These are phyloP conservation scores for Pollenia angustigena DNA, from an alignment of 2,888 invertebrate species.

Conservation along the genomic window DNA sequence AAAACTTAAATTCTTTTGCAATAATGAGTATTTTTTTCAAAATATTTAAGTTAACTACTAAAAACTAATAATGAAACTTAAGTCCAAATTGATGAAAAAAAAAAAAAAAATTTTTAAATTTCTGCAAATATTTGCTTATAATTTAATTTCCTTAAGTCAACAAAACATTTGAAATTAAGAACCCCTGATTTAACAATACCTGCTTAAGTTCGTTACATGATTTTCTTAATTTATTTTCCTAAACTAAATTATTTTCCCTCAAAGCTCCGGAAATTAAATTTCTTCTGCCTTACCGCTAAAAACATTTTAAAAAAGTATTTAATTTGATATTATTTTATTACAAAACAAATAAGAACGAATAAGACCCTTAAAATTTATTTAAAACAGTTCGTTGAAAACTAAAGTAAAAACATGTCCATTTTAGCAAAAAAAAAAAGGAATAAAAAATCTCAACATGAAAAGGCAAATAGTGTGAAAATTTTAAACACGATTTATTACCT, in stretches of 20 bases:
- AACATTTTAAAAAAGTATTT: no score
- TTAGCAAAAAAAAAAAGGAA: not conserved
- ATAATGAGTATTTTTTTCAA: no score
- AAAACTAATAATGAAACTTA: no score
- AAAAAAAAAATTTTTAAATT: no score
- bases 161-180: not conserved
- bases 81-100: no score
- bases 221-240: not conserved
- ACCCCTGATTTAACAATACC: no score
- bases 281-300: not conserved
- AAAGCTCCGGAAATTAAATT: slow-evolving; percentile 32
- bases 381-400: not conserved
- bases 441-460: not conserved
- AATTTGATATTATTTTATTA: no score
- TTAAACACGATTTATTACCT: slow-evolving; percentile 6
- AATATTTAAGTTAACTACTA: no score
- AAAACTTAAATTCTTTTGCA: no score
- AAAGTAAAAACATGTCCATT: not conserved
- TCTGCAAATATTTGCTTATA: no score
- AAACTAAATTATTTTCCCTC: not conserved
- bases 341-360: no score
- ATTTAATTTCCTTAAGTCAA: not conserved
- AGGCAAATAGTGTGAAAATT: slow-evolving; percentile 6
- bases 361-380: not conserved
- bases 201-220: no score